Base-by-base conservation (phyloP, 2,888 invertebrate genomes). In the Acronicta leporina region DNA sequence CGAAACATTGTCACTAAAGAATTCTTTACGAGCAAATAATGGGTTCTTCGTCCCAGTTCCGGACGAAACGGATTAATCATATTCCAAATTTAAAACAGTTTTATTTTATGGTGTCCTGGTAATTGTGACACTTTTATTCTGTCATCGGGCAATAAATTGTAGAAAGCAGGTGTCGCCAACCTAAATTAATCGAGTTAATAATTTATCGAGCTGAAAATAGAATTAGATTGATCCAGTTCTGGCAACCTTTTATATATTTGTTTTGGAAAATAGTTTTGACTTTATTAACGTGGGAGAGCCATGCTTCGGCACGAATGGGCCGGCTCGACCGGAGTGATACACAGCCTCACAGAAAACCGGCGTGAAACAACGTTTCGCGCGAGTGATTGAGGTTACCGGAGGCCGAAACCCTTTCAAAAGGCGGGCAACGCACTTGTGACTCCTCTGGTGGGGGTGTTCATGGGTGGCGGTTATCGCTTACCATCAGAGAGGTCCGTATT, bases 141-240 rank as follows among this genome's bases (percentile, higher is more conserved):
- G 47, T 68, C 53, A 68, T 63, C 63, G 51, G 57, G 48, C 63
- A 51, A 73, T 70, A 54, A 46, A 43, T 55, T 48, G 13, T 51
- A 33, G 1, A 54, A 35, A 73, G 53, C 73, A 70, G 73, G 68
- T 70, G 69, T 52, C 54, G 42, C 45, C 38, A 73, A 43, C 42
- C n/a, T 51, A 38, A 14, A 25, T 41, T 46, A 3, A 48, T 66
- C 35, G 16, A 42, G 8, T 15, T 49, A 50, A 44, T 56, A 42
- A n/a, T n/a, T n/a, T 49, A 45, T 40, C 48, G 5, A 43, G 33
- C 20, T 13, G 5, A 30, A 51, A 54, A 54, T 47, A 33, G 42
- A 60, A 66, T 49, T 45, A 43, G 54, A 38, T 65, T 65, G 44
- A 30, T 30, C 6, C 27, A 16, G 44, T 55, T 48, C 25, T 45